Evolutionary conservation across 2,888 invertebrate genomes (phyloP).

Genomic region (Muschampia plurimacula): DNA sequence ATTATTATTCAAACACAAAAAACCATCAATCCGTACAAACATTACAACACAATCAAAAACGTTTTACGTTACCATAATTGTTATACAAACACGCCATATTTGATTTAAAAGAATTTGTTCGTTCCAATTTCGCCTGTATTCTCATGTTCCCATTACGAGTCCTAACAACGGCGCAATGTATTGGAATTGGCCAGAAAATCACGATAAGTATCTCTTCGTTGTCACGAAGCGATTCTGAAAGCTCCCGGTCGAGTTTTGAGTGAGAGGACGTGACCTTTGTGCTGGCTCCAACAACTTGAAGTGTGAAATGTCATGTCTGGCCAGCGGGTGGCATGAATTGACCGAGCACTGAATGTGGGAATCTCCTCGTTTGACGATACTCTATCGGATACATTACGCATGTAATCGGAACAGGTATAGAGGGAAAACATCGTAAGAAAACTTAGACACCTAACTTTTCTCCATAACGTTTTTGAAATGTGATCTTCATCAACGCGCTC

Average conservation of each 20-base stretch:
- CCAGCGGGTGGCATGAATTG: conserved; percentile 78
- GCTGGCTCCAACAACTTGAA: conserved; percentile 67
- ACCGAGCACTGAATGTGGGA: conserved; percentile 47
- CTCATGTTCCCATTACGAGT: conserved; percentile 81
- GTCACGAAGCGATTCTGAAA: conserved; percentile 83
- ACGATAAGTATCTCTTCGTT: conserved; percentile 82
- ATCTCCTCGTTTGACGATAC: conserved; percentile 13
- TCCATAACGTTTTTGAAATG: too few relatives aligned
- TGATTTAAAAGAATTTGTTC: conserved; percentile 78
- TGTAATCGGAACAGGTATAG: not conserved
- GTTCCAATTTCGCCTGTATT: conserved; percentile 67
- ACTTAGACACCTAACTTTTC: too few relatives aligned
- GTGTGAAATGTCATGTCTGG: conserved; percentile 80
- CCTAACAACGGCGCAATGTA: conserved; percentile 73
- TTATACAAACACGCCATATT: conserved; percentile 73
- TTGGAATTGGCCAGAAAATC: conserved; percentile 83
- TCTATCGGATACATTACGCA: not conserved
- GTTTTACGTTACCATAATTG: conserved; percentile 34
- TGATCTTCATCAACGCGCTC: too few relatives aligned
- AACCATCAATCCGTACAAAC: conserved; percentile 29
- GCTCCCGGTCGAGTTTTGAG: conserved; percentile 81
- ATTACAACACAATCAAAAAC: conserved; percentile 36
- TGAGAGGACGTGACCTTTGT: conserved; percentile 82
- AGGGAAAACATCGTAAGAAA: not conserved
- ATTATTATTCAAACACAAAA: conserved; percentile 24